A percentile compares a stretch with the other conserved stretches of the same genome.
These are phyloP conservation scores for Margaritifera margaritifera DNA, from an alignment of 2,888 invertebrate species.

Conservation along the genomic window DNA sequence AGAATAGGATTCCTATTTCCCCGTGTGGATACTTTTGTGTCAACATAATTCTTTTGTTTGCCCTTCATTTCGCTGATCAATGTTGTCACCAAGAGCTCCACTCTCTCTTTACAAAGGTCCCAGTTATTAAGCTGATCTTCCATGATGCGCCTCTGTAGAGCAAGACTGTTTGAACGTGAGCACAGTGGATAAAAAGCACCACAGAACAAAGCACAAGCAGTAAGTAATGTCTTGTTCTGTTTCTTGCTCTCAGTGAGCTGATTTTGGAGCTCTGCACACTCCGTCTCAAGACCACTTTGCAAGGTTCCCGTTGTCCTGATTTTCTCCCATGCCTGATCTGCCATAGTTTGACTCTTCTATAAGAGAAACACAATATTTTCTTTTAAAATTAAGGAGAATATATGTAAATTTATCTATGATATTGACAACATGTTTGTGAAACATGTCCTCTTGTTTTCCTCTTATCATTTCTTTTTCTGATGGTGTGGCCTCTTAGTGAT, in stretches of 20 bases:
- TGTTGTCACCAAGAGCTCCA: constrained; percentile 52
- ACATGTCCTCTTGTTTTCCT: too few species aligned
- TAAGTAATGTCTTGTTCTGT: constrained; percentile 57
- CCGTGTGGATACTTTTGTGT: constrained; percentile 13
- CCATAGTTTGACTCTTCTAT: constrained; percentile 68
- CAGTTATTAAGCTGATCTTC: constrained; percentile 60
- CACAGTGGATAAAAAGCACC: constrained; percentile 68
- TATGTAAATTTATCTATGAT: background rate
- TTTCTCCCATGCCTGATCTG: constrained; percentile 71
- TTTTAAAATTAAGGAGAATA: background rate
- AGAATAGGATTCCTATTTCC: constrained; percentile 52
- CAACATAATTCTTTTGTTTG: constrained; percentile 26
- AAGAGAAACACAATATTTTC: constrained; percentile 9
- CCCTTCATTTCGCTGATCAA: constrained; percentile 52
- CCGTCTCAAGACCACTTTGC: constrained; percentile 66
- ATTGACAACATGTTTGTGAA: background rate
- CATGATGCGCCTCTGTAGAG: constrained; percentile 59
- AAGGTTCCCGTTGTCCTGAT: constrained; percentile 61
- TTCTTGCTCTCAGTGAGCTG: constrained; percentile 50
- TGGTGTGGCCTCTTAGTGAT: too few species aligned
- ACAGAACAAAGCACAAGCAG: constrained; percentile 63
- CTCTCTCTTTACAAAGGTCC: constrained; percentile 60
- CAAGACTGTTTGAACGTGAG: constrained; percentile 49
- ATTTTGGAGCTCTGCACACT: constrained; percentile 58
- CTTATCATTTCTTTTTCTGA: too few species aligned